These are phyloP conservation scores for Stigmatopora argus DNA, from an alignment of 2,113 vertebrate genomes.

Conservation along the genomic window DNA sequence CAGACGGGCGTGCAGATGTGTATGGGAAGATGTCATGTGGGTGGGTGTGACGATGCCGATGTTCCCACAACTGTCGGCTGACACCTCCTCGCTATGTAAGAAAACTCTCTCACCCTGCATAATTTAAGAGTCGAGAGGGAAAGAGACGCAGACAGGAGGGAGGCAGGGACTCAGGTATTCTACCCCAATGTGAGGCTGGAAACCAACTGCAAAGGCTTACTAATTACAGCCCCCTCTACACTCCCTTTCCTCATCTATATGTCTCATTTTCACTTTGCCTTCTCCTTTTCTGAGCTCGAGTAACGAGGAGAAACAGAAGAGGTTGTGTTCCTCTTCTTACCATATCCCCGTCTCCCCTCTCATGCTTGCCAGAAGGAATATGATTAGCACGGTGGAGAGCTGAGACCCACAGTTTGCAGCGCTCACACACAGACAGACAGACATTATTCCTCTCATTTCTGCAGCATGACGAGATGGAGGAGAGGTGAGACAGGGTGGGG, in stretches of 20 bases:
- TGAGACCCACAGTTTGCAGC: conserved; percentile 37
- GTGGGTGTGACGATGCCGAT: conserved; percentile 35
- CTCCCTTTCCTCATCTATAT: conserved; percentile 20
- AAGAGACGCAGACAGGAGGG: conserved; percentile 16
- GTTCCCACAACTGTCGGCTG: conserved; percentile 44
- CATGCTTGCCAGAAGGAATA: conserved; percentile 49
- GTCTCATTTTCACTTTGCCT: conserved; percentile 26
- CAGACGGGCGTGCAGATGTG: conserved; percentile 39
- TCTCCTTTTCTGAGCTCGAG: conserved; percentile 17
- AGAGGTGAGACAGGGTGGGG: conserved; percentile 37
- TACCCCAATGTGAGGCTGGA: conserved; percentile 28
- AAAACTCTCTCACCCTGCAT: conserved; percentile 54
- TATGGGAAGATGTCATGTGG: conserved; percentile 29
- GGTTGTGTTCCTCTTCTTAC: conserved; percentile 24
- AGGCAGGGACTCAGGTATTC: conserved; percentile 38
- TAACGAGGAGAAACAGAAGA: conserved; percentile 10
- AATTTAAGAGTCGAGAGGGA: conserved; percentile 52
- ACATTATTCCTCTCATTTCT: conserved; percentile 33
- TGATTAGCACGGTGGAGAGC: conserved; percentile 57
- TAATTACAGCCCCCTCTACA: conserved; percentile 45
- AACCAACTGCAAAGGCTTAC: conserved; percentile 33
- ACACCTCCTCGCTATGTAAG: conserved; percentile 56
- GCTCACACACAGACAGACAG: conserved; percentile 10
- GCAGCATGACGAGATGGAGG: conserved; percentile 21
- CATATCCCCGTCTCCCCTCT: conserved; percentile 13